These are phyloP conservation scores for Archips xylosteana DNA, from an alignment of 2,888 invertebrate species.

Conservation along the genomic window DNA sequence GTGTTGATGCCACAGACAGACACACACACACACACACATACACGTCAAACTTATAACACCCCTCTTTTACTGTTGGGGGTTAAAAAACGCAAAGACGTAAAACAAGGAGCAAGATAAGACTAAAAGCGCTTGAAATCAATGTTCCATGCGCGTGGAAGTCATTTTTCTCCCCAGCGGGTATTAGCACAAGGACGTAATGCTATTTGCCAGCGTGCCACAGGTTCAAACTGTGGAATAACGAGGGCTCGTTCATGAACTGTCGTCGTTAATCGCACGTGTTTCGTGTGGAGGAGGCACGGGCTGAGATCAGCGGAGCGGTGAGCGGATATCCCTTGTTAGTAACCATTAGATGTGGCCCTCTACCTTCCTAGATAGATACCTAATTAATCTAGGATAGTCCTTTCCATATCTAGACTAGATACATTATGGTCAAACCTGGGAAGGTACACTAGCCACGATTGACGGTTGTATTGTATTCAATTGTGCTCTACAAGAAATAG, in stretches of 20 bases:
- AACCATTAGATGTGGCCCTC: too few species aligned
- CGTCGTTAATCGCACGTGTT: constrained; percentile 34
- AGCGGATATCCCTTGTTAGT: background rate
- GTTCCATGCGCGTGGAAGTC: constrained; percentile 12
- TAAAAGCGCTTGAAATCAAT: background rate
- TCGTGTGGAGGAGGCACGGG: background rate
- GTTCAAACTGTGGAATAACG: constrained; percentile 33
- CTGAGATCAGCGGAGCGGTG: constrained; percentile 12
- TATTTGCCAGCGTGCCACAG: constrained; percentile 29
- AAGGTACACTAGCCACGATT: too few species aligned
- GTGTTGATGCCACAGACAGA: too few species aligned
- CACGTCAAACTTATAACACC: too few species aligned
- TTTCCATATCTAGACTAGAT: too few species aligned
- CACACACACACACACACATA: too few species aligned
- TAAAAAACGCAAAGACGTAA: background rate
- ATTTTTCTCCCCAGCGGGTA: constrained; percentile 19
- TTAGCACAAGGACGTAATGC: constrained; percentile 27
- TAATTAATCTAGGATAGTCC: too few species aligned
- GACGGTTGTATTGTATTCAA: too few species aligned
- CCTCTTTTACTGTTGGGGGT: too few species aligned
- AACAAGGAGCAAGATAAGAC: background rate
- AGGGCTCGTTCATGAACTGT: constrained; percentile 34
- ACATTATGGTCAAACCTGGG: too few species aligned
- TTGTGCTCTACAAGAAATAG: too few species aligned
- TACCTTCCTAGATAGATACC: too few species aligned